Conservation (phyloP, 2,888 invertebrate species). For the Eulithis prunata region DNA sequence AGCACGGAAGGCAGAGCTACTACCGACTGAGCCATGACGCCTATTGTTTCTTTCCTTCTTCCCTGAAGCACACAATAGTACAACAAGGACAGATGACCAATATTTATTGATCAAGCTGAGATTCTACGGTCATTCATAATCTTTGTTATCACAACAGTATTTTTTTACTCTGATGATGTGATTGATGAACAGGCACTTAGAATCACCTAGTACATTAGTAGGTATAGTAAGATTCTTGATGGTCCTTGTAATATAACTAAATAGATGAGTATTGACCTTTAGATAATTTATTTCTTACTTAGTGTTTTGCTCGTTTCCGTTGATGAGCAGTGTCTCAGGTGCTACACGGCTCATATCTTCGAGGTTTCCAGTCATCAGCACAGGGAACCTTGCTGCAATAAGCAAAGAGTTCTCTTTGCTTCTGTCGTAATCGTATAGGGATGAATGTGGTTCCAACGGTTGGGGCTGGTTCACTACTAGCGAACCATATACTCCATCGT, state of each 20-base stretch:
- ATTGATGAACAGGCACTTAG: no score
- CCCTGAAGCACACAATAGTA: not conserved
- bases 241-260: no score
- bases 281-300: constrained; percentile 59
- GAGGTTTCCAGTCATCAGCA: constrained; percentile 82
- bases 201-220: no score
- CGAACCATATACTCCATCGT: constrained; percentile 85
- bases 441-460: constrained; percentile 67
- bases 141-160: no score
- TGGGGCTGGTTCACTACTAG: constrained; percentile 82
- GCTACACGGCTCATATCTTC: constrained; percentile 63
- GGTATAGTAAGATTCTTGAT: no score
- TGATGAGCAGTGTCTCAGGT: constrained; percentile 69
- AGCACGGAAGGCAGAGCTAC: no score
- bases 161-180: no score
- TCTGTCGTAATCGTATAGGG: constrained; percentile 74
- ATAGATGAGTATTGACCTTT: no score
- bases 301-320: constrained; percentile 59
- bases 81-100: not conserved
- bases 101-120: no score
- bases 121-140: no score
- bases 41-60: constrained; percentile 10
- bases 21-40: no score
- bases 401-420: constrained; percentile 76
- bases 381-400: constrained; percentile 79